Conservation (phyloP, 2,113 vertebrate genomes). For the Podocnemis expansa region DNA sequence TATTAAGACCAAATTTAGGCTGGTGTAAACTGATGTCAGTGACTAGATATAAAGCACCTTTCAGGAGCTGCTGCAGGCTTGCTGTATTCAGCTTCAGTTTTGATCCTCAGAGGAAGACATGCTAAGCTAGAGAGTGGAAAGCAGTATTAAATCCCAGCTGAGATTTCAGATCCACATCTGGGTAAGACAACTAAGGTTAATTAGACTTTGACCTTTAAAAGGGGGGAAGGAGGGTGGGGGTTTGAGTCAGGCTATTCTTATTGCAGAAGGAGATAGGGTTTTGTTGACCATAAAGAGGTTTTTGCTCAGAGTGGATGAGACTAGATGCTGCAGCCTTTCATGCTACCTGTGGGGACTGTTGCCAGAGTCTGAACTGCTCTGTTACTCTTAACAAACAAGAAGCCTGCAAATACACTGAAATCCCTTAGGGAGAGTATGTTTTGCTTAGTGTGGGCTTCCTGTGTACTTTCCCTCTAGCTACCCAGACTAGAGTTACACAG, state of each 20-base stretch:
- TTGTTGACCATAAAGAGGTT: rapidly evolving
- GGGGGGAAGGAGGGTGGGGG: neutral
- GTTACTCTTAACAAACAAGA: neutral
- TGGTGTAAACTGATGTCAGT: neutral
- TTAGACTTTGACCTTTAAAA: neutral
- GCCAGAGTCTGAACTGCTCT: neutral
- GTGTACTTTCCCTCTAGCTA: neutral
- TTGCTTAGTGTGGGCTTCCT: neutral
- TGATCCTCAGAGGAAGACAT: neutral
- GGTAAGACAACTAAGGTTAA: neutral
- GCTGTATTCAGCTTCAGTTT: neutral
- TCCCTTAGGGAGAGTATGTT: neutral
- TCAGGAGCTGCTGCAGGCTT: neutral
- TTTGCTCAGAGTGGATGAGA: rapidly evolving
- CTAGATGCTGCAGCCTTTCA: neutral
- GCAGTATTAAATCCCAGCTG: neutral
- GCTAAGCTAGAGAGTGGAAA: neutral
- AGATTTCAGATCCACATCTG: neutral
- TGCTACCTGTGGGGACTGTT: neutral
- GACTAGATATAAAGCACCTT: neutral
- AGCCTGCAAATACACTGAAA: neutral
- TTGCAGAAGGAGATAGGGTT: neutral
- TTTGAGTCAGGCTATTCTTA: neutral
- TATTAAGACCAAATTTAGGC: neutral
- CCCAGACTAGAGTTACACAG: neutral